Evolutionary conservation across 2,797 vertebrate genomes (phyloP).

Genomic region (Cyclopterus lumpus): DNA sequence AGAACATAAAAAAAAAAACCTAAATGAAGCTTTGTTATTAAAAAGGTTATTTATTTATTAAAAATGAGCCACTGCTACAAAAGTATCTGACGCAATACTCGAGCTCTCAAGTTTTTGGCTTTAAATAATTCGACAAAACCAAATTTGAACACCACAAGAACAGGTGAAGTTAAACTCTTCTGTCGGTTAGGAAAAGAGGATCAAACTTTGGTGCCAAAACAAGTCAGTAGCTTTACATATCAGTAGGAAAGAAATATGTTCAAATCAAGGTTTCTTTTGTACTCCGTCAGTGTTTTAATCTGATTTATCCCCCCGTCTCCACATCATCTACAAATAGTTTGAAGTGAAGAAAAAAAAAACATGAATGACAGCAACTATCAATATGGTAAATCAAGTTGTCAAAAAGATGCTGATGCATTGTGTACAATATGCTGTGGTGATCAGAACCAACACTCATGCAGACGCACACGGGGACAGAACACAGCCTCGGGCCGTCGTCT

Average conservation of each 20-base stretch:
- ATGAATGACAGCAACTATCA: conserved; percentile 55
- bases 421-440: conserved; percentile 68
- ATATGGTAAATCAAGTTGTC: conserved; percentile 60
- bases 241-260: conserved; percentile 63
- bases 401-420: conserved; percentile 68
- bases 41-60: conserved; percentile 49
- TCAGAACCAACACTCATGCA: conserved; percentile 61
- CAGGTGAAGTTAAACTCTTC: conserved; percentile 45
- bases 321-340: conserved; percentile 57
- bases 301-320: conserved; percentile 62
- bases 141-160: conserved; percentile 64
- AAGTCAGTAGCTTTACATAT: conserved; percentile 58
- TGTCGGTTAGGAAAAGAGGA: conserved; percentile 41
- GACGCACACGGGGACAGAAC: conserved; percentile 44
- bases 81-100: conserved; percentile 45
- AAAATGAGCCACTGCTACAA: conserved; percentile 59
- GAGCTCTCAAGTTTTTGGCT: conserved; percentile 58
- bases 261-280: conserved; percentile 46
- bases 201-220: conserved; percentile 68
- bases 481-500: no score
- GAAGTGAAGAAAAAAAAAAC: conserved; percentile 28
- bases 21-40: conserved; percentile 49
- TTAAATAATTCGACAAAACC: conserved; percentile 59
- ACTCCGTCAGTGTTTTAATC: conserved; percentile 61
- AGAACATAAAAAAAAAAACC: conserved; percentile 59